These are phyloP conservation scores for Coreoperca whiteheadi DNA, from an alignment of 2,113 vertebrate species.

Conservation along the genomic window DNA sequence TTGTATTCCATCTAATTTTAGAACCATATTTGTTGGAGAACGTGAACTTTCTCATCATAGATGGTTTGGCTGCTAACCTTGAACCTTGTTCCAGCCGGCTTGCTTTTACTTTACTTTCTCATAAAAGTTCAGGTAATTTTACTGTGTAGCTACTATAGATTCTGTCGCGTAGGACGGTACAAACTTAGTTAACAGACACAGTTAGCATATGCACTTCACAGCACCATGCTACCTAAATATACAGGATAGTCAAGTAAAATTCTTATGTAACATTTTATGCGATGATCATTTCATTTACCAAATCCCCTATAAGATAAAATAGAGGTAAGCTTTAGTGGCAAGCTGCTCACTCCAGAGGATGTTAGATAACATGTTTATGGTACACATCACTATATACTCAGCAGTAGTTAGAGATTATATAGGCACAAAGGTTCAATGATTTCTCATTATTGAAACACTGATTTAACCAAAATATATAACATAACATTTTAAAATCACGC, in stretches of 20 bases:
- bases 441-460: constrained; percentile 5
- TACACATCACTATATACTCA: constrained; percentile 25
- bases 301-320: constrained; percentile 70
- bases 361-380: constrained; percentile 62
- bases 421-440: constrained; percentile 2
- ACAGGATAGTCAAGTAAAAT: constrained; percentile 41
- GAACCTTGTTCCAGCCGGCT: background rate
- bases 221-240: constrained; percentile 1
- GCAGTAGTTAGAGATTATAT: constrained; percentile 15
- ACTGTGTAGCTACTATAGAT: background rate
- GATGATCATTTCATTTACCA: constrained; percentile 64
- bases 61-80: background rate
- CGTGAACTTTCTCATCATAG: background rate
- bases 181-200: background rate
- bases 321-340: constrained; percentile 70
- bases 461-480: constrained; percentile 18
- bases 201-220: constrained; percentile 31
- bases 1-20: background rate
- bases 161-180: background rate
- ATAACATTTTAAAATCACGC: background rate
- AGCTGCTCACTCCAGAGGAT: constrained; percentile 59
- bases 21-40: background rate
- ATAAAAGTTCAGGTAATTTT: background rate
- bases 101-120: constrained; percentile 2
- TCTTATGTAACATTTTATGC: constrained; percentile 66